Percentiles rank a stretch among this genome's conserved stretches.
These are phyloP conservation scores for Enteromius mattozi DNA, from an alignment of 2,797 vertebrate species.

Conservation along the genomic window DNA sequence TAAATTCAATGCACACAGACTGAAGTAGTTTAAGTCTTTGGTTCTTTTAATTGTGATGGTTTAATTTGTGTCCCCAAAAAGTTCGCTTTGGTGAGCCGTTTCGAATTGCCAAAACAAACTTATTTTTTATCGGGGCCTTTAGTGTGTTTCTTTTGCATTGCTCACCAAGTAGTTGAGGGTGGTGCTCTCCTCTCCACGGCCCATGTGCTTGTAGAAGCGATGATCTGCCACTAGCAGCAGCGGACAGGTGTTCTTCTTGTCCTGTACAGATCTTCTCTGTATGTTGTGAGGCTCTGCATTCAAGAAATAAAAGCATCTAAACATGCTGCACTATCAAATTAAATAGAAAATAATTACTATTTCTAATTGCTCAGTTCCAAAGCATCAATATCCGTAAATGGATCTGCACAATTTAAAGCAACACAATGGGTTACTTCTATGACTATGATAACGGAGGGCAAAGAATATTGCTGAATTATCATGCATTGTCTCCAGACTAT, in stretches of 20 bases:
- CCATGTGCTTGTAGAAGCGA: conserved; percentile 94
- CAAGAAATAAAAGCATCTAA: conserved; percentile 13
- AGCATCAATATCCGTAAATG: background rate
- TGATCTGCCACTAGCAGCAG: conserved; percentile 95
- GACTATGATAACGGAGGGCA: background rate
- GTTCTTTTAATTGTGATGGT: too few species aligned
- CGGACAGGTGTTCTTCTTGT: conserved; percentile 91
- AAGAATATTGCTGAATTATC: background rate
- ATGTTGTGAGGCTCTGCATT: conserved; percentile 75
- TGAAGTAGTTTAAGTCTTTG: too few species aligned
- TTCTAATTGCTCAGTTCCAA: background rate
- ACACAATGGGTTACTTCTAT: background rate
- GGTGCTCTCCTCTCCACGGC: conserved; percentile 92
- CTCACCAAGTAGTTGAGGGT: conserved; percentile 95
- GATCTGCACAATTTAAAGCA: background rate
- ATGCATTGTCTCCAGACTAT: background rate
- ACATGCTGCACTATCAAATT: background rate
- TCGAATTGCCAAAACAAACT: too few species aligned
- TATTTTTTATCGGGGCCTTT: too few species aligned
- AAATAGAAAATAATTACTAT: background rate
- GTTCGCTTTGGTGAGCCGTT: too few species aligned
- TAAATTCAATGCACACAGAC: too few species aligned
- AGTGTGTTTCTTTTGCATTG: background rate
- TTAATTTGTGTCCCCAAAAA: too few species aligned
- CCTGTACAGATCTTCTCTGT: conserved; percentile 78